A percentile compares a stretch with the other conserved stretches of the same genome.
Evolutionary conservation across 2,888 invertebrate genomes (phyloP).

Genomic region (Opisthograptis luteolata): DNA sequence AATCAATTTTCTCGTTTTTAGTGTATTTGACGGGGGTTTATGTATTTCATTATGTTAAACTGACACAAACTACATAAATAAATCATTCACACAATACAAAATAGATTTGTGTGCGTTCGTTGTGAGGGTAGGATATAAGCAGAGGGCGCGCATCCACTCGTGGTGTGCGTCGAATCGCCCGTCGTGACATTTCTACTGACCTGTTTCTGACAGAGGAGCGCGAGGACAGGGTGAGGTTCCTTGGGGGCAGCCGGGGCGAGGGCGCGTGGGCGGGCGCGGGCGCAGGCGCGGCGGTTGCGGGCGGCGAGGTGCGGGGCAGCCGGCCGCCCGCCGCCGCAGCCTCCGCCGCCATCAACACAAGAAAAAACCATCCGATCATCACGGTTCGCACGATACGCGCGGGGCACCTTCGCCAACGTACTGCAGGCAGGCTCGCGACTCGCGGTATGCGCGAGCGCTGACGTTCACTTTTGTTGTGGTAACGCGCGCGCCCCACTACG

Average conservation of each 20-base stretch:
- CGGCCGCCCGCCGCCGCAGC: conserved; percentile 74
- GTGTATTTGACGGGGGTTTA: conserved; percentile 2
- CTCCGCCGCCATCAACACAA: conserved; percentile 68
- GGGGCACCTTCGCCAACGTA: conserved; percentile 64
- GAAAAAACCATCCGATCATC: conserved; percentile 75
- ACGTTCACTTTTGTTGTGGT: conserved; percentile 78
- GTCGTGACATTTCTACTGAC: conserved; percentile 55
- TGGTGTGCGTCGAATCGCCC: neutral
- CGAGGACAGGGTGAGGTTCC: conserved; percentile 76
- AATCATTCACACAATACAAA: conserved; percentile 10
- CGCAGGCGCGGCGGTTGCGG: conserved; percentile 73
- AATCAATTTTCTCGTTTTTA: conserved; percentile 14
- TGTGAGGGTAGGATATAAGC: neutral
- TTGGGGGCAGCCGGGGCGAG: conserved; percentile 75
- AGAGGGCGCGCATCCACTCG: neutral
- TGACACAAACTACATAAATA: conserved; percentile 13
- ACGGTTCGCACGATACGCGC: conserved; percentile 67
- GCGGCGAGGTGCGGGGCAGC: conserved; percentile 72
- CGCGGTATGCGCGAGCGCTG: conserved; percentile 61
- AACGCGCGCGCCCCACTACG: conserved; percentile 67
- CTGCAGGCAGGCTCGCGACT: conserved; percentile 62
- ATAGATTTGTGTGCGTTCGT: conserved; percentile 5
- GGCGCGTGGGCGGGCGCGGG: conserved; percentile 83
- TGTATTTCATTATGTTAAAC: conserved; percentile 12
- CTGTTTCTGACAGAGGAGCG: conserved; percentile 77